phyloP scores from a whole-genome alignment of 2,113 vertebrate species.

The Eolophus roseicapilla region DNA sequence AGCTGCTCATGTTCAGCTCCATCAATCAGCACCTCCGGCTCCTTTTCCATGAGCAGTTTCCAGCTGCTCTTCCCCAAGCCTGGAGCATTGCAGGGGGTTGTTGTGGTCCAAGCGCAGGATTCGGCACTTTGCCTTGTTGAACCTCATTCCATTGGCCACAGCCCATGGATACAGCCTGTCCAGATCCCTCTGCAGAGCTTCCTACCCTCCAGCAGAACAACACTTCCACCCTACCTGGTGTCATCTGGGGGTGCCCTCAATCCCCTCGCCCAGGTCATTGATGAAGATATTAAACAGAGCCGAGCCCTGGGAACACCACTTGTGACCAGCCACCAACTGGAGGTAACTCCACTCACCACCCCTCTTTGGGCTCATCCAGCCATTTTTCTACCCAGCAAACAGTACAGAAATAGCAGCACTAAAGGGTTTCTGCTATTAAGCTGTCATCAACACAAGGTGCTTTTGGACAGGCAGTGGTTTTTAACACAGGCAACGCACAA shows the following conservation, averaged over 20 bases:
- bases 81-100: no score
- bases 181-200: neutral
- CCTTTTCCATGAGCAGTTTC: no score
- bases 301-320: neutral
- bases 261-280: neutral
- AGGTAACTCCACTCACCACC: neutral
- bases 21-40: no score
- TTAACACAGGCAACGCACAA: neutral
- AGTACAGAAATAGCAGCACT: neutral
- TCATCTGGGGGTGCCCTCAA: neutral
- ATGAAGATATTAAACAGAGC: neutral
- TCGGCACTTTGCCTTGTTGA: no score
- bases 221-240: neutral
- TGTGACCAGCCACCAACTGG: neutral
- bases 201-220: neutral
- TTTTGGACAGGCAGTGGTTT: neutral
- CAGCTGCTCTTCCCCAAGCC: no score
- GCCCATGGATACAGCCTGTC: neutral
- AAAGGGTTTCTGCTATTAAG: neutral
- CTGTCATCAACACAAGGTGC: neutral
- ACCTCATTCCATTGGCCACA: neutral
- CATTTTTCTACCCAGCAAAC: neutral
- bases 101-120: no score
- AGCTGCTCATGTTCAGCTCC: no score
- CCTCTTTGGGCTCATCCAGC: neutral